Evolutionary conservation across 2,888 invertebrate genomes (phyloP), one percentile per base, ranked within the genome.

Genomic region (Napeogenes sylphis): DNA sequence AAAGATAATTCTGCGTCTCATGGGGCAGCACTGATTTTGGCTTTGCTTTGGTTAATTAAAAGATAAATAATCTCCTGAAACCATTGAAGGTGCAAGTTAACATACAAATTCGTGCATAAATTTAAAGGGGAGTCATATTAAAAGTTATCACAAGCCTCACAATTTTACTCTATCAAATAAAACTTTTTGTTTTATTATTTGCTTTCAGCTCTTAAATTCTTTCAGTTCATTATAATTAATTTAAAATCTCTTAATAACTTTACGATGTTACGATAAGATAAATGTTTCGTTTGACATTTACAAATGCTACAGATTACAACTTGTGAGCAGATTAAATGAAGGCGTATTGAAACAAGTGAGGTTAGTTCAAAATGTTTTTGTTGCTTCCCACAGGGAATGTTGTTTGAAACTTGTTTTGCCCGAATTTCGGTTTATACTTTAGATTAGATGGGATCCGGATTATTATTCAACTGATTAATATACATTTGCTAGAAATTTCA

Each of bases 271-370:
- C 21, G 21, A 35, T 5, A 35, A 35, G 0, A 4, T 55, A 14
- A 55, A 58, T 12, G 12, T 55, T 38, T 38, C 32, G 21, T 56
- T 58, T 35, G 55, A 55, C 32, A 3, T 55, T 55, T n/a, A 38
- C n/a, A 58, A 47, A 55, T 30, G 5, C 38, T 33, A 53, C 57
- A 58, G 61, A 64, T 63, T 59, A 56, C 55, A 64, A 61, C 33
- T 61, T 64, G 32, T 54, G 56, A 47, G 61, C 64, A 62, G 59
- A 59, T 65, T 62, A 56, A 59, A 54, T 53, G 53, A 47, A 45
- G 42, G 53, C 53, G 45, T 64, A 55, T 64, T 58, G 58, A 55
- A 64, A 58, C 59, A 35, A 46, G 47, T 35, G 57, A 55, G 64
- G 61, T 62, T 62, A 57, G 61, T 62, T 54, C 21, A 21, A 51